phyloP scores from a whole-genome alignment of 1,140 invertebrate genomes.

The Hypsibius dujardini region DNA sequence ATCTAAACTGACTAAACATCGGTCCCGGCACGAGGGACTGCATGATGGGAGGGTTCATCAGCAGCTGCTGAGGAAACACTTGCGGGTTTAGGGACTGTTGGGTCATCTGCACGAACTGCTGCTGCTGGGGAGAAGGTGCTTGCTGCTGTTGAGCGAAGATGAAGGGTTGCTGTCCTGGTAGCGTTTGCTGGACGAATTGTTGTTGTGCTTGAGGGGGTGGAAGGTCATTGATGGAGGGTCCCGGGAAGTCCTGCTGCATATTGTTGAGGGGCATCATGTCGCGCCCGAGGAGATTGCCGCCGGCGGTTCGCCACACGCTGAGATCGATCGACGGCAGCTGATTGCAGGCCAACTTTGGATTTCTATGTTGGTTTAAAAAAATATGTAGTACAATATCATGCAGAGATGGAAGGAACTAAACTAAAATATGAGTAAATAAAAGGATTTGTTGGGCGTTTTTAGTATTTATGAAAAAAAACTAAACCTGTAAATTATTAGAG shows the following conservation, averaged over 20 bases:
- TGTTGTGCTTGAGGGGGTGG: neutral
- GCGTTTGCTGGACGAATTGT: constrained; percentile 13
- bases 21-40: neutral
- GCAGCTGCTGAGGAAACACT: neutral
- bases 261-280: neutral
- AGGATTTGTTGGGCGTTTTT: neutral
- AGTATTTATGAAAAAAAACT: neutral
- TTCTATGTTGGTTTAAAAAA: neutral
- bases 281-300: neutral
- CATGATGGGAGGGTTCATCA: neutral
- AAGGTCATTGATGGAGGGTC: neutral
- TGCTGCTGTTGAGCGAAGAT: neutral
- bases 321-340: constrained; percentile 6
- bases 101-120: neutral
- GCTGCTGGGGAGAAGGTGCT: neutral
- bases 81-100: neutral
- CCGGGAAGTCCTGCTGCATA: constrained; percentile 9
- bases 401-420: neutral
- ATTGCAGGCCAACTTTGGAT: constrained; percentile 9
- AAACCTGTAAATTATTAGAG: no score
- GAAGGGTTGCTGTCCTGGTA: neutral
- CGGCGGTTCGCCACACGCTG: neutral
- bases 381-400: neutral
- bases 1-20: neutral
- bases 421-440: neutral